Base-by-base conservation (phyloP, 2,797 vertebrate species). In the Crenuchus spilurus region DNA sequence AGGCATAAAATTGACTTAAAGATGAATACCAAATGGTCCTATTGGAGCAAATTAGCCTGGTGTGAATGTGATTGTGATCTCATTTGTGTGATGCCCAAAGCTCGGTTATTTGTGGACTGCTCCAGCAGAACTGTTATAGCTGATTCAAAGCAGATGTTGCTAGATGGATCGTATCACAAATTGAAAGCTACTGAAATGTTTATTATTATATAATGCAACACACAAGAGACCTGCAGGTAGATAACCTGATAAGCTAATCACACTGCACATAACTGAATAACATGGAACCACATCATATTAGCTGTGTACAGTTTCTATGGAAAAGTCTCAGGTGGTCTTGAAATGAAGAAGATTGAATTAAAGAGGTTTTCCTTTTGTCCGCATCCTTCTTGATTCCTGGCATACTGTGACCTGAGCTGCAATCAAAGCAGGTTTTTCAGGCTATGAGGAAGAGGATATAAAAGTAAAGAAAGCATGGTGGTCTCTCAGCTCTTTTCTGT, bases 111-210 rank as follows among this genome's bases (percentile, higher is more conserved):
- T 10, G 1, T 14, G 6, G 2, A 5, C 44, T 28, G 49, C 11
- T 52, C 30, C 4, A 6, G 30, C 9, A 9, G 16, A 13, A 30
- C 13, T 55, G 26, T 30, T 30, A 7, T 10, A 9, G 30, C 7
- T 57, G 30, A 31, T 35, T 18, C n/a, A 35, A 33, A 57, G 20
- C 54, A 57, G 54, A 57, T 31, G 54, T 31, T 55, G 28, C 52
- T 35, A 11, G 54, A 57, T 33, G 16, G 30, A 57, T 10, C 28
- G 2, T 55, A 30, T 35, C n/a, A 7, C 30, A 33, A 57, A 57
- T 20, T n/a, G 54, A 35, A 37, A 4, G 31, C n/a, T 31, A 35
- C 30, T 57, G 31, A 18, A 31, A 57, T 35, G 30, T 16, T 2
- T 33, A 33, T 57, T 57, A 30, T 24, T 54, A 13, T 28, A 54